Conservation (phyloP, 2,113 vertebrate species). For the Tautogolabrus adspersus region DNA sequence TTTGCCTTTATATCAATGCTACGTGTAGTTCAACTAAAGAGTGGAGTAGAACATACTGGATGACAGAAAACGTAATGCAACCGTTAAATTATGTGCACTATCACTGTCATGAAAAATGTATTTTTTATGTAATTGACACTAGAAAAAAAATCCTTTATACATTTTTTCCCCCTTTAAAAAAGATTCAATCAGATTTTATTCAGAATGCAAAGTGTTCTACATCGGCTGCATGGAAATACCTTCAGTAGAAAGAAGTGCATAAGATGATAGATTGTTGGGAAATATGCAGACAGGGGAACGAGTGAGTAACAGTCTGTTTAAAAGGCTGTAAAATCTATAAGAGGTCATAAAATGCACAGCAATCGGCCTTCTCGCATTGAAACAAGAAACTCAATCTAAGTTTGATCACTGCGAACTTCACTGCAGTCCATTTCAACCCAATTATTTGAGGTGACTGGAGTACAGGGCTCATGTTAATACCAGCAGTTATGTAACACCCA, state of each 20-base stretch:
- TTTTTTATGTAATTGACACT: background rate
- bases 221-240: conserved; percentile 12
- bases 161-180: background rate
- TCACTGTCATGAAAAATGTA: background rate
- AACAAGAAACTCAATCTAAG: conserved; percentile 37
- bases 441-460: background rate
- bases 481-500: background rate
- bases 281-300: background rate
- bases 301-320: background rate
- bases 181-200: no score
- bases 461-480: background rate
- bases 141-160: background rate
- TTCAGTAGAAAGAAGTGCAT: background rate
- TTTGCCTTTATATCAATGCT: no score
- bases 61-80: no score
- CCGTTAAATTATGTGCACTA: no score
- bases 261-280: background rate
- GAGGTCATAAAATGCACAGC: conserved; percentile 7
- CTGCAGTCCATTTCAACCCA: conserved; percentile 6
- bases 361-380: conserved; percentile 11
- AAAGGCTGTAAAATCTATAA: conserved; percentile 19
- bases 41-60: no score
- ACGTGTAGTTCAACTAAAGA: no score
- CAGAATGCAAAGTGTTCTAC: background rate
- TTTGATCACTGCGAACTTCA: background rate